These are phyloP conservation scores for Eriocheir sinensis DNA, from an alignment of 1,140 invertebrate species.

Conservation along the genomic window DNA sequence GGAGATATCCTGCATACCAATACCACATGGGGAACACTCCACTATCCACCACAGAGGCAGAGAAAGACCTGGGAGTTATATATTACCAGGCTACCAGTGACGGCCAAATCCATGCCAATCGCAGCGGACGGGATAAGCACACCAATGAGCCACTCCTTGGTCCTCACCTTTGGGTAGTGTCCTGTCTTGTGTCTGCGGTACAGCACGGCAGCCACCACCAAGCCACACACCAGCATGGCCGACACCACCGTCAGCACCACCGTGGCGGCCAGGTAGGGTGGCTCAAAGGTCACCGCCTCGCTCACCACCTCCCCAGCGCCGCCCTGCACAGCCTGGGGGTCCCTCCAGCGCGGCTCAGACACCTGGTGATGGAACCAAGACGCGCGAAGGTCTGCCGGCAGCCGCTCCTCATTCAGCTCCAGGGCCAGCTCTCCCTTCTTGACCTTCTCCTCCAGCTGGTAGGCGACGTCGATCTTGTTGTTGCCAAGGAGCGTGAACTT, in stretches of 20 bases:
- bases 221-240: slow-evolving; percentile 88
- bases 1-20: too few relatives aligned
- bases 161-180: slow-evolving; percentile 76
- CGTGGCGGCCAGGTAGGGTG: slow-evolving; percentile 87
- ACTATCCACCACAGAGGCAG: too few relatives aligned
- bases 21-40: too few relatives aligned
- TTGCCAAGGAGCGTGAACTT: slow-evolving; percentile 85
- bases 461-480: slow-evolving; percentile 87
- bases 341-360: slow-evolving; percentile 80
- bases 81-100: too few relatives aligned
- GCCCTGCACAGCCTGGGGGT: slow-evolving; percentile 31
- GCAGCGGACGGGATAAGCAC: too few relatives aligned
- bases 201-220: slow-evolving; percentile 87
- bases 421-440: slow-evolving; percentile 79
- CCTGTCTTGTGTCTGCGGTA: slow-evolving; percentile 83
- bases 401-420: slow-evolving; percentile 76
- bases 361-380: slow-evolving; percentile 85
- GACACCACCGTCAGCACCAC: slow-evolving; percentile 87
- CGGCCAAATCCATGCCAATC: too few relatives aligned
- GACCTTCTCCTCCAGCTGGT: slow-evolving; percentile 85
- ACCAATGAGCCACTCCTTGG: too few relatives aligned
- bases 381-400: slow-evolving; percentile 85
- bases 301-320: slow-evolving; percentile 86
- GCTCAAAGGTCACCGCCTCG: slow-evolving; percentile 85
- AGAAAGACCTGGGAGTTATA: too few relatives aligned